Evolutionary conservation across 2,888 invertebrate genomes (phyloP), one percentile per base, ranked within the genome.

Genomic region (Xanthorhoe designata): DNA sequence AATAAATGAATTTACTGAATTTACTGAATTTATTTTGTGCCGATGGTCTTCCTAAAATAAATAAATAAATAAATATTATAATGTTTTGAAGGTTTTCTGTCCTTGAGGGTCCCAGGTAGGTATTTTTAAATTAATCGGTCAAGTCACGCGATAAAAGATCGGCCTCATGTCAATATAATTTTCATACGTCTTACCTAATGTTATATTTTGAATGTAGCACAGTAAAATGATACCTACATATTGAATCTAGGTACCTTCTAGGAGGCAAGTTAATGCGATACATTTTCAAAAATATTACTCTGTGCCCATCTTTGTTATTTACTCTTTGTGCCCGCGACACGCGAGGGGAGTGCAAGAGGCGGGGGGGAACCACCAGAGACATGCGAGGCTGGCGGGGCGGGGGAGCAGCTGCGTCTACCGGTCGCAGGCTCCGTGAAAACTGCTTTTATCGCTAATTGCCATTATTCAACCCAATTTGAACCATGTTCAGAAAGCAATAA

Each of bases 371-470:
- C 65, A 62, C 66, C 67, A 63, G 75, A 68, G 78, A 68, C 76
- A 64, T 58, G 73, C 69, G 78, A 80, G 81, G 82, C 75, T 79
- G 79, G 73, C 69, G 78, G 80, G 81, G 82, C 75, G 79, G 79
- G 81, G 83, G 81, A 87, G 89, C 88, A 88, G 88, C 90, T 91
- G 92, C 91, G 92, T 92, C 92, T 90, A 89, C 89, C 83, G 83
- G 83, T 86, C 83, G 82, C 81, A 83, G 32, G 0, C 86, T 85
- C 83, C 79, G 81, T 87, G 86, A 87, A 89, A 88, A 89, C 85
- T 87, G 87, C 87, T 87, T 87, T 84, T 87, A 88, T 87, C 85
- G 81, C 77, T 81, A 76, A 76, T 74, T 75, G 76, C 71, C 69
- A 74, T 60, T 67, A 68, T 50, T 19, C 73, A 78, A 62, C 64